A percentile compares a stretch with the other conserved stretches of the same genome.
Conservation (phyloP, 2,888 invertebrate genomes). For the Stenotaenia linearis region DNA sequence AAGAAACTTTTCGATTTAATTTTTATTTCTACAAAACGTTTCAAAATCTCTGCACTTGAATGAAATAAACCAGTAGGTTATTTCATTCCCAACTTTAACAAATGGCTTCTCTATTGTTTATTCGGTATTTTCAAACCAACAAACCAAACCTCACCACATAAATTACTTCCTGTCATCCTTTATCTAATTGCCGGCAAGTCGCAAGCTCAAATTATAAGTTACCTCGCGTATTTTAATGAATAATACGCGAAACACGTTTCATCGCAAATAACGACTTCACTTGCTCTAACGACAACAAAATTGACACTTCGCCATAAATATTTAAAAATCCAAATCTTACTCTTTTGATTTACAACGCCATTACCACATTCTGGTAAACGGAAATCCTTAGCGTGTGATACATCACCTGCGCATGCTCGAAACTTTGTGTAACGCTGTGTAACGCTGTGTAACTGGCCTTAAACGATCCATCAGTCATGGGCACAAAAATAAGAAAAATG, state of each 20-base stretch:
- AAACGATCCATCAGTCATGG: background rate
- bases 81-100: too few species aligned
- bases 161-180: background rate
- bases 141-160: background rate
- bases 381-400: background rate
- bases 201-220: background rate
- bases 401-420: background rate
- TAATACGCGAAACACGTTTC: background rate
- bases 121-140: background rate
- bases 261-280: background rate
- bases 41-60: too few species aligned
- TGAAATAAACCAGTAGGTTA: too few species aligned
- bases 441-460: background rate
- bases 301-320: background rate
- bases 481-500: background rate
- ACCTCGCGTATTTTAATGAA: background rate
- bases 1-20: too few species aligned
- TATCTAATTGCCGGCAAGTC: background rate
- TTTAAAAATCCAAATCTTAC: background rate
- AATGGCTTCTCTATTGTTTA: background rate
- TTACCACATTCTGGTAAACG: too few species aligned
- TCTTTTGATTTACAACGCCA: too few species aligned
- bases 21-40: too few species aligned
- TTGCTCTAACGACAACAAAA: background rate
- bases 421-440: too few species aligned